Base-by-base conservation (phyloP, 1,140 invertebrate genomes). In the Pseudomyrmex gracilis region DNA sequence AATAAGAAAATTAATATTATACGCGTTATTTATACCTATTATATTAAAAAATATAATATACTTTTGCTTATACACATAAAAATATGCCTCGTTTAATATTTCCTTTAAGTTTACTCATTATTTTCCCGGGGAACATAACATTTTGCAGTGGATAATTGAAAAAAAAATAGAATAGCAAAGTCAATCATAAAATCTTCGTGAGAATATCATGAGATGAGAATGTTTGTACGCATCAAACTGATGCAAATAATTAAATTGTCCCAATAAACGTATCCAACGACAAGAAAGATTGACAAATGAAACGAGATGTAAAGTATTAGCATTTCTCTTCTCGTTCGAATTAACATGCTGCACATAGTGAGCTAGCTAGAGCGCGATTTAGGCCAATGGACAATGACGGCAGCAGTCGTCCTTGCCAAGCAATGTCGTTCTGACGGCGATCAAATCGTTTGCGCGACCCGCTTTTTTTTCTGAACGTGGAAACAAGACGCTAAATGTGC, bases 351-450 rank as follows among this genome's bases (percentile, higher is more conserved):
- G 45, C 83, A 22, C 73, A 53, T 70, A 74, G 60, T 67, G 74
- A 85, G 34, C 64, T 85, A 87, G 76, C 82, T 73, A 60, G 63
- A 61, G 51, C 53, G 57, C 55, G 73, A 88, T 85, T 87, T 84
- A 88, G 87, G 85, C 85, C 87, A 87, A 77, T 17, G 58, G 61
- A 77, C 85, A 70, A 60, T 55, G 55, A 87, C 34, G 82, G 73
- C 51, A 73, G 60, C 76, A 68, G 73, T 88, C 67, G 86, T 85
- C 87, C 86, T 88, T 88, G 87, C 61, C 58, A 63, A 85, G 85
- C 76, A 77, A 82, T 83, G 67, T 87, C 66, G 74, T 88, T 86
- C 87, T 88, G 87, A 61, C 71, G 76, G 20, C 78, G 17, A 55
- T 73, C 57, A 34, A 83, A 73, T 70, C 45, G 63, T 84, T 73